Evolutionary conservation across 2,888 invertebrate genomes (phyloP).

Genomic region (Thereva nobilitata): DNA sequence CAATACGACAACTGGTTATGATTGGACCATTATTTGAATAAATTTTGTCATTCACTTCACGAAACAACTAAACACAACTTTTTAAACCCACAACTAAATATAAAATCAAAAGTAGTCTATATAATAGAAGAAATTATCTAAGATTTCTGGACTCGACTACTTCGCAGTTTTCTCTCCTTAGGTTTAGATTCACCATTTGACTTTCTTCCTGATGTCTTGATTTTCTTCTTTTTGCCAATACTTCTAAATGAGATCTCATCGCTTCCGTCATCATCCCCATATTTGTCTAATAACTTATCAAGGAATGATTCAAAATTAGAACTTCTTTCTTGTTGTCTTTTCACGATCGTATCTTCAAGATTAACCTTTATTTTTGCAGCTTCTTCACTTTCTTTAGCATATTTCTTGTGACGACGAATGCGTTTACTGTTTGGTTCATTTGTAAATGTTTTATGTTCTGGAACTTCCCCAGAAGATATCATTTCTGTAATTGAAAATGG

Average conservation of each 20-base stretch:
- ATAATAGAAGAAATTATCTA: not conserved
- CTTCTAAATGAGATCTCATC: constrained; percentile 44
- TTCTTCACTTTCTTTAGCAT: constrained; percentile 71
- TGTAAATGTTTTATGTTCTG: constrained; percentile 76
- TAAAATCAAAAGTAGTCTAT: not conserved
- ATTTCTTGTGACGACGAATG: constrained; percentile 69
- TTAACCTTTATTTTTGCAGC: constrained; percentile 66
- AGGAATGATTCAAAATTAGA: constrained; percentile 69
- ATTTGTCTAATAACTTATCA: constrained; percentile 74
- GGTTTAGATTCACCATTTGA: constrained; percentile 2
- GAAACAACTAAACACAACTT: too few relatives aligned
- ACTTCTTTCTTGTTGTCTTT: constrained; percentile 67
- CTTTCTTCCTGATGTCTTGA: constrained; percentile 38
- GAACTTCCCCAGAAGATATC: constrained; percentile 76
- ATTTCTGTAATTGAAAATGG: constrained; percentile 53
- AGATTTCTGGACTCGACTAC: constrained; percentile 17
- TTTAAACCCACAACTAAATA: too few relatives aligned
- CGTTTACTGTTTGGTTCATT: constrained; percentile 76
- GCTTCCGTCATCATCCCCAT: constrained; percentile 58
- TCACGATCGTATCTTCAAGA: constrained; percentile 68
- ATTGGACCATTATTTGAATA: too few relatives aligned
- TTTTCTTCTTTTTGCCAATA: constrained; percentile 44
- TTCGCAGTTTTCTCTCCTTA: constrained; percentile 4
- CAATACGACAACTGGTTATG: too few relatives aligned
- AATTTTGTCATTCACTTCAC: too few relatives aligned